Evolutionary conservation across 2,888 invertebrate genomes (phyloP), one percentile per base, ranked within the genome.

Genomic region (Philonicus albiceps): DNA sequence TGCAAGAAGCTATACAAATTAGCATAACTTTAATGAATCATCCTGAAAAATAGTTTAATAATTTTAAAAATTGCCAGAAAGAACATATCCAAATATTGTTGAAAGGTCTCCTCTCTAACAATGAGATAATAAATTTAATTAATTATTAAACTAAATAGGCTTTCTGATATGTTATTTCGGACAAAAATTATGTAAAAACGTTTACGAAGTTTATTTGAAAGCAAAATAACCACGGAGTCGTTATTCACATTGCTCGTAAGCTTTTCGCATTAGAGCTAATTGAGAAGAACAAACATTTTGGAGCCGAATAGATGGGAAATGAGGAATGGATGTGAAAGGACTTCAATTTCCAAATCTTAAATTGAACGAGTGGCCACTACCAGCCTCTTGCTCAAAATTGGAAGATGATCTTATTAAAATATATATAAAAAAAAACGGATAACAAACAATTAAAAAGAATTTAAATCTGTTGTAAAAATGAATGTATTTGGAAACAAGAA

Each of bases 401-500:
- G 64, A 64, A 27, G 27, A 64, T 64, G 55, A 27, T 27, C n/a
- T 64, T 64, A 64, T 22, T 19, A 37, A 84, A 76, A 80, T 34
- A n/a, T n/a, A n/a, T n/a, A n/a, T n/a, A n/a, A 86, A 55, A 86
- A 55, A 43, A 37, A 37, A 2, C 37, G 37, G 37, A 11, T 37
- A 11, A 37, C 8, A 11, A 37, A 37, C 11, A 37, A 83, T 84
- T 78, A 6, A 76, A 85, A 78, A 78, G 19, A 31, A 72, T 73
- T 34, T 49, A 86, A n/a, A 31, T 19, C 49, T 75, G 27, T 64
- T 85, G 72, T 84, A 73, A 73, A 73, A 84, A 73, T 73, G 31
- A 84, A 84, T 84, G 84, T 84, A 84, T 85, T 85, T 75, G 30
- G 75, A 75, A 75, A 85, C 75, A 85, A 75, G 49, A 74, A 85